Percentiles rank a stretch among this genome's conserved stretches.
phyloP scores from a whole-genome alignment of 2,113 vertebrate species.

The Mellivora capensis region DNA sequence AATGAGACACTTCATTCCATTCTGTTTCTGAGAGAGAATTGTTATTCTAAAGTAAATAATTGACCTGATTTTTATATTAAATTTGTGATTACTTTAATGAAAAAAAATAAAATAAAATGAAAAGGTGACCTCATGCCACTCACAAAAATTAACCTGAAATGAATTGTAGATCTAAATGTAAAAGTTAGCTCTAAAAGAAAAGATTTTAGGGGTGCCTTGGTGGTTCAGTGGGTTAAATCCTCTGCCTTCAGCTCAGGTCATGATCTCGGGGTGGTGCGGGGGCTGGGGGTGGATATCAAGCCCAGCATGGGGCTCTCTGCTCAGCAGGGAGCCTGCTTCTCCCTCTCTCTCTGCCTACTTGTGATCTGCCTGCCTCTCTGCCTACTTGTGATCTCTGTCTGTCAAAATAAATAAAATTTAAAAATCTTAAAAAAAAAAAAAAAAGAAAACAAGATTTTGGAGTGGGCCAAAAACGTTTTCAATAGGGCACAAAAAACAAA shows the following conservation, averaged over 20 bases:
- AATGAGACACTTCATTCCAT: background rate
- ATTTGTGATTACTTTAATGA: background rate
- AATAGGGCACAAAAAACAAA: background rate
- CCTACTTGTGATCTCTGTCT: too few relatives aligned
- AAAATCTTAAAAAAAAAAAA: too few relatives aligned
- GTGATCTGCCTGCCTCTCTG: too few relatives aligned
- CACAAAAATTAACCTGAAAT: background rate
- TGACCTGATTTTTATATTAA: background rate
- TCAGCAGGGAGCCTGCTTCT: too few relatives aligned
- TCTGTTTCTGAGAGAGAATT: background rate
- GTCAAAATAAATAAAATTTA: too few relatives aligned
- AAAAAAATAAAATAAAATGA: too few relatives aligned
- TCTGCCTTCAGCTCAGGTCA: too few relatives aligned
- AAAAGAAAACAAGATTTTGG: background rate
- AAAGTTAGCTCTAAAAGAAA: background rate
- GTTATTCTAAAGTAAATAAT: background rate
- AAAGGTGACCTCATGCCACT: background rate
- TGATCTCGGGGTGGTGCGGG: too few relatives aligned
- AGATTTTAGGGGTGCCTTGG: background rate
- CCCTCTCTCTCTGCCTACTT: too few relatives aligned
- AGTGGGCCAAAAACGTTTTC: background rate
- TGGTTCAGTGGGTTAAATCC: too few relatives aligned
- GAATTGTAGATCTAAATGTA: background rate
- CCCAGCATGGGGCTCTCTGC: too few relatives aligned
- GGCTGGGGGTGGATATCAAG: too few relatives aligned